These are phyloP conservation scores for Menidia menidia DNA, from an alignment of 2,797 vertebrate genomes.

Conservation along the genomic window DNA sequence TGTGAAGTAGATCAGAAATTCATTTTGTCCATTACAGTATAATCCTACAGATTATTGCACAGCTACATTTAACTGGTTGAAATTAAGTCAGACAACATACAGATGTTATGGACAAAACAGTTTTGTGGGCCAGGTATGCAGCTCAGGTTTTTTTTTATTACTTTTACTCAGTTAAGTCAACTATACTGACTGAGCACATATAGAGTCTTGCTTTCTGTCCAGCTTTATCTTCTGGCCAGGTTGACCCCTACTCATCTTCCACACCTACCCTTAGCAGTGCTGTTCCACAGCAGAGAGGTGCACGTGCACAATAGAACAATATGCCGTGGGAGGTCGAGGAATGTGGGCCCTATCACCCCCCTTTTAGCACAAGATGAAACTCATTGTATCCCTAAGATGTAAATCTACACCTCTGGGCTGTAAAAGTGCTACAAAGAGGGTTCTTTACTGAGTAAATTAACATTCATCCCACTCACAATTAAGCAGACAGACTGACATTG, in stretches of 20 bases:
- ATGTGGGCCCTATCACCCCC: conserved; percentile 81
- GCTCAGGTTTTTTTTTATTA: conserved; percentile 1
- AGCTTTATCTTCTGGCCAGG: conserved; percentile 75
- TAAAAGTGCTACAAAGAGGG: conserved; percentile 83
- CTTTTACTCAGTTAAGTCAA: conserved; percentile 15
- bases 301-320: conserved; percentile 82
- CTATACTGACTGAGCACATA: conserved; percentile 37
- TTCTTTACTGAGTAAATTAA: conserved; percentile 83
- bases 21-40: conserved; percentile 36
- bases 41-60: conserved; percentile 5
- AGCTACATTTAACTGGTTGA: conserved; percentile 24
- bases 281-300: conserved; percentile 77
- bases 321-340: conserved; percentile 80
- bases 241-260: conserved; percentile 46
- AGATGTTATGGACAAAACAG: conserved; percentile 19
- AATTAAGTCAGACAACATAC: conserved; percentile 10
- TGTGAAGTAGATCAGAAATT: conserved; percentile 47
- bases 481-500: conserved; percentile 86
- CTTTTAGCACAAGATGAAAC: conserved; percentile 80
- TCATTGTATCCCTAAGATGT: conserved; percentile 81
- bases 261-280: conserved; percentile 67
- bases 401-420: conserved; percentile 86
- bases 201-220: conserved; percentile 53
- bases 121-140: conserved; percentile 35
- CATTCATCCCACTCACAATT: conserved; percentile 85